Conservation (phyloP, 1,140 invertebrate species). For the Ostrea edulis region DNA sequence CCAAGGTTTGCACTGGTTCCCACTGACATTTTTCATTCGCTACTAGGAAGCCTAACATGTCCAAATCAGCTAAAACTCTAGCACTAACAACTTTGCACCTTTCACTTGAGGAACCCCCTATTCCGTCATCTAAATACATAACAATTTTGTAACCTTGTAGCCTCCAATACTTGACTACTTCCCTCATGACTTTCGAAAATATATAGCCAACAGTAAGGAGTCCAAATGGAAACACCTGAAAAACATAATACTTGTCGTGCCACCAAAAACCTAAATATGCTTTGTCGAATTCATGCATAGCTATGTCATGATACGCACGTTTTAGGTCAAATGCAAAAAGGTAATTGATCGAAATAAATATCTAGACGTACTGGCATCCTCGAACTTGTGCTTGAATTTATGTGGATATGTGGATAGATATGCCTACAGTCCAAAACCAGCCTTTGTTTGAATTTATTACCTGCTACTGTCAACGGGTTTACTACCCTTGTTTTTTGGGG, state of each 20-base stretch:
- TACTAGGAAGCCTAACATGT: too few relatives aligned
- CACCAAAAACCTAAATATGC: conserved; percentile 38
- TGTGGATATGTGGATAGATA: conserved; percentile 38
- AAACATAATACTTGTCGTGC: conserved; percentile 26
- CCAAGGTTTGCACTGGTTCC: conserved; percentile 18
- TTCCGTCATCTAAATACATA: conserved; percentile 55
- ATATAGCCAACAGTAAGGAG: conserved; percentile 49
- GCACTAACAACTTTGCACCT: not conserved
- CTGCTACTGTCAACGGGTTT: conserved; percentile 47
- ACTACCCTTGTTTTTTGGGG: conserved; percentile 45
- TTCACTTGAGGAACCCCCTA: not conserved
- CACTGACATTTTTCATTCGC: too few relatives aligned
- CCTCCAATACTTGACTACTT: not conserved
- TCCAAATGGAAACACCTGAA: conserved; percentile 46
- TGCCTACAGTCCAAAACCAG: conserved; percentile 41
- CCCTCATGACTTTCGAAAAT: not conserved
- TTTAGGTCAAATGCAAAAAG: conserved; percentile 47
- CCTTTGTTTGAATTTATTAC: too few relatives aligned
- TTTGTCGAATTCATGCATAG: conserved; percentile 21
- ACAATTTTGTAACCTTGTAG: conserved; percentile 38
- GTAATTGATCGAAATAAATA: conserved; percentile 32
- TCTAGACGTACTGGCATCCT: conserved; percentile 45
- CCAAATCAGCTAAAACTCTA: conserved; percentile 37
- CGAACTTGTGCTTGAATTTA: conserved; percentile 54
- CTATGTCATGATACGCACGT: too few relatives aligned